These are phyloP conservation scores for Eutrigla gurnardus DNA, from an alignment of 2,797 vertebrate genomes.

Conservation along the genomic window DNA sequence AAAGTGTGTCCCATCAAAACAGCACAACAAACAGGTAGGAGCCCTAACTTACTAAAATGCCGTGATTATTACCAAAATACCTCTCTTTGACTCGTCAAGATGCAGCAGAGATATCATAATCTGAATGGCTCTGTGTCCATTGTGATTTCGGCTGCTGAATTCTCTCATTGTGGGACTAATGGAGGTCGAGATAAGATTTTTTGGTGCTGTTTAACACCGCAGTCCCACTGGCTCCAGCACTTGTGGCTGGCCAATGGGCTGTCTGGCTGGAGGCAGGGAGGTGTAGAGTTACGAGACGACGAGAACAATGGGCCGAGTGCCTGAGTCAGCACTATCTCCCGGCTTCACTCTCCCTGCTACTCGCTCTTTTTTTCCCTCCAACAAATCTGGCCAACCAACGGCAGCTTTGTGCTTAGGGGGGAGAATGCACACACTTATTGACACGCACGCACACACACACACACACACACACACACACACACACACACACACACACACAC, in stretches of 20 bases:
- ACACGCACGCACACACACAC: slow-evolving; percentile 23
- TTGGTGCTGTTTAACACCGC: slow-evolving; percentile 74
- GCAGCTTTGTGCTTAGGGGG: slow-evolving; percentile 60
- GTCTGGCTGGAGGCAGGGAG: slow-evolving; percentile 70
- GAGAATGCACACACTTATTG: slow-evolving; percentile 57
- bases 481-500: slow-evolving; percentile 26
- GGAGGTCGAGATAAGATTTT: slow-evolving; percentile 77
- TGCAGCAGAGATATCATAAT: slow-evolving; percentile 49
- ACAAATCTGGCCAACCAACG: slow-evolving; percentile 72
- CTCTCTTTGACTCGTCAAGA: slow-evolving; percentile 46
- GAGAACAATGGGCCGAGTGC: slow-evolving; percentile 81
- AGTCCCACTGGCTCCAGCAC: slow-evolving; percentile 77
- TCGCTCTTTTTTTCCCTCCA: slow-evolving; percentile 70
- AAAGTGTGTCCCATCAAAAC: slow-evolving; percentile 19
- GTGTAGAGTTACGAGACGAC: slow-evolving; percentile 76
- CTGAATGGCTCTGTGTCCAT: slow-evolving; percentile 65
- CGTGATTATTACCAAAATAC: slow-evolving; percentile 49
- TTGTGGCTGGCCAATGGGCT: slow-evolving; percentile 70
- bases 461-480: slow-evolving; percentile 32
- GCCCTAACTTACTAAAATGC: slow-evolving; percentile 21
- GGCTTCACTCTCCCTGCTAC: slow-evolving; percentile 54
- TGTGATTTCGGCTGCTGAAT: slow-evolving; percentile 70
- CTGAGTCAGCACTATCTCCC: slow-evolving; percentile 83
- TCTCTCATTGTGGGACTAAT: slow-evolving; percentile 76
- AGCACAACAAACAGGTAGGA: slow-evolving; percentile 35